Base-by-base conservation (phyloP, 2,113 vertebrate genomes). In the Gnathonemus echidnorhynchus region DNA sequence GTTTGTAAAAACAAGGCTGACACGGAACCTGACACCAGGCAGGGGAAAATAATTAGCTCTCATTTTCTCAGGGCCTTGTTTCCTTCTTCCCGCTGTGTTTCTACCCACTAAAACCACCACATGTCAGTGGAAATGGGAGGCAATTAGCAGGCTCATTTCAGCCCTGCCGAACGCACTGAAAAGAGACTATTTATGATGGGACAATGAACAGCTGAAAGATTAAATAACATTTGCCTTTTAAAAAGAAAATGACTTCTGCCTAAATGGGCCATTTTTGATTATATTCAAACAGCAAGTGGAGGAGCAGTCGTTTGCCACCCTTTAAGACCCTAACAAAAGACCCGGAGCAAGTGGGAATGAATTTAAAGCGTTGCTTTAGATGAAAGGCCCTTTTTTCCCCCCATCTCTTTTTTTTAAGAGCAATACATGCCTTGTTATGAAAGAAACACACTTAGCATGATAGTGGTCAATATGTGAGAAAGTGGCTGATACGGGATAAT, bases 1-100 rank as follows among this genome's bases (percentile, higher is more conserved):
- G 98, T 99, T 99, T 99, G 98, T 99, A 99, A 99, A 99, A 99
- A 99, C 98, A 99, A 99, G 98, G 98, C 98, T 99, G 98, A 99
- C 98, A 99, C 97, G 96, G 97, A 99, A 98, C 98, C 98, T 99
- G 98, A 99, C 98, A 99, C 98, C 98, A 99, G 98, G 98, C 98
- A 99, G 98, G 97, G 98, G 98, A 98, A 99, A 99, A 99, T 99
- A 99, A 99, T 99, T 99, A 99, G 98, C 98, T 98, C 98, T 98
- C 98, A 99, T 99, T 99, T 99, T 99, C 98, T 99, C 98, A 99
- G 97, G 97, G 98, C 99, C 98, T 98, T 98, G 98, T 99, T 99
- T 99, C 98, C 98, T 99, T 99, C 98, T 99, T 97, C 98, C 98
- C 94, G 98, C 98, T 99, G 98, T 97, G 98, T 98, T 99, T 97